Evolutionary conservation across 2,888 invertebrate genomes (phyloP).

Genomic region (Leucoptera coffeella): DNA sequence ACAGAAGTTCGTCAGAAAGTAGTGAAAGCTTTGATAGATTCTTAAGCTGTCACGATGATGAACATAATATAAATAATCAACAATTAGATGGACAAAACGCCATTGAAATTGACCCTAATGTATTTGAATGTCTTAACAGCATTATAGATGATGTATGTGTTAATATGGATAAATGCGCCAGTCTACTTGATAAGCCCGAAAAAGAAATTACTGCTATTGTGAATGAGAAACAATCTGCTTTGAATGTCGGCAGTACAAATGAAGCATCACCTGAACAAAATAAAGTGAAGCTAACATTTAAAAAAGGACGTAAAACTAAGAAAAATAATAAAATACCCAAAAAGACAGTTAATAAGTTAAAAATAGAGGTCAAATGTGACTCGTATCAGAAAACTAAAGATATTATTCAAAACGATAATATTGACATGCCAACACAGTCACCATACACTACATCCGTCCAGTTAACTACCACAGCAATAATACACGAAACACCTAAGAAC

Average conservation of each 20-base stretch:
- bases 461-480: too few relatives aligned
- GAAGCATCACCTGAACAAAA: too few relatives aligned
- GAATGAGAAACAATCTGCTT: too few relatives aligned
- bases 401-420: too few relatives aligned
- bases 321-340: conserved; percentile 1
- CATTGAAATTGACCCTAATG: background rate
- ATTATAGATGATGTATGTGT: conserved; percentile 24
- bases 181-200: conserved; percentile 10
- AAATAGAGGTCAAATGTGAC: too few relatives aligned
- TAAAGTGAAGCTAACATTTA: background rate
- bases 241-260: too few relatives aligned
- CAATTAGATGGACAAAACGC: conserved; percentile 7
- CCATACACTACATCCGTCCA: too few relatives aligned
- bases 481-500: too few relatives aligned
- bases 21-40: conserved; percentile 16
- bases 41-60: conserved; percentile 5
- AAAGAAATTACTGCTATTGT: too few relatives aligned
- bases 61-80: conserved; percentile 6
- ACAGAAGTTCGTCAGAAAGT: conserved; percentile 19
- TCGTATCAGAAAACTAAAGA: too few relatives aligned
- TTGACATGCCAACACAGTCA: too few relatives aligned
- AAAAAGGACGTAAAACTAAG: conserved; percentile 2
- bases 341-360: too few relatives aligned
- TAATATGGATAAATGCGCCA: conserved; percentile 17
- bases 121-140: conserved; percentile 18